A percentile compares a stretch with the other conserved stretches of the same genome.
phyloP scores from a whole-genome alignment of 2,113 vertebrate species.

The Sander lucioperca region DNA sequence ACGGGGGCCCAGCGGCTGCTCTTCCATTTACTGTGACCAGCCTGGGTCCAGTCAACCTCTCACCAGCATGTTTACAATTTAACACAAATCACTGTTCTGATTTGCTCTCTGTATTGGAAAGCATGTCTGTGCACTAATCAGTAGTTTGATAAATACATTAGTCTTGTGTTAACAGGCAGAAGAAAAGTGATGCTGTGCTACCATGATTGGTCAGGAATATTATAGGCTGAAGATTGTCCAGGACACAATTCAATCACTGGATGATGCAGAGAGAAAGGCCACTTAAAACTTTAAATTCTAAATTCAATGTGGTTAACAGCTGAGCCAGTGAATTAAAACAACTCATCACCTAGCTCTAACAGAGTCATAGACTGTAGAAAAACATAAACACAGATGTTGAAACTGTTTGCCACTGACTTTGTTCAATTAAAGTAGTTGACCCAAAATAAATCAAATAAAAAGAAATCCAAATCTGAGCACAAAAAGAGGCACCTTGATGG shows the following conservation, averaged over 20 bases:
- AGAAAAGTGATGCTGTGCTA: background rate
- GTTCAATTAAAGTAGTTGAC: background rate
- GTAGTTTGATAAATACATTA: background rate
- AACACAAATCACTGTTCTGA: background rate
- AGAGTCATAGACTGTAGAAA: constrained; percentile 5
- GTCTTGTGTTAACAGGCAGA: background rate
- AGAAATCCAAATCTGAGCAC: background rate
- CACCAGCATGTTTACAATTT: constrained; percentile 9
- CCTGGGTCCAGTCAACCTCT: constrained; percentile 8
- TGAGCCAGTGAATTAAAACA: constrained; percentile 26
- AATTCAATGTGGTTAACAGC: constrained; percentile 20
- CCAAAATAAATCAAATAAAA: background rate
- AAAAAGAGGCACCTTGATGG: background rate
- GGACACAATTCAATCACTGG: background rate
- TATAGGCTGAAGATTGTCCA: background rate
- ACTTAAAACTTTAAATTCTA: background rate
- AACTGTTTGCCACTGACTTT: constrained; percentile 2
- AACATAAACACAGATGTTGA: constrained; percentile 15
- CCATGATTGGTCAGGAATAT: background rate
- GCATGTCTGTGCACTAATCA: background rate
- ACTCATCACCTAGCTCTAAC: constrained; percentile 11
- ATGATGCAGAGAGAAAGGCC: constrained; percentile 1
- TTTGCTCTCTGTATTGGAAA: background rate
- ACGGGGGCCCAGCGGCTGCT: background rate
- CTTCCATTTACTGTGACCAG: background rate